These are phyloP conservation scores for Amphiprion percula DNA, from an alignment of 2,113 vertebrate genomes.

Conservation along the genomic window DNA sequence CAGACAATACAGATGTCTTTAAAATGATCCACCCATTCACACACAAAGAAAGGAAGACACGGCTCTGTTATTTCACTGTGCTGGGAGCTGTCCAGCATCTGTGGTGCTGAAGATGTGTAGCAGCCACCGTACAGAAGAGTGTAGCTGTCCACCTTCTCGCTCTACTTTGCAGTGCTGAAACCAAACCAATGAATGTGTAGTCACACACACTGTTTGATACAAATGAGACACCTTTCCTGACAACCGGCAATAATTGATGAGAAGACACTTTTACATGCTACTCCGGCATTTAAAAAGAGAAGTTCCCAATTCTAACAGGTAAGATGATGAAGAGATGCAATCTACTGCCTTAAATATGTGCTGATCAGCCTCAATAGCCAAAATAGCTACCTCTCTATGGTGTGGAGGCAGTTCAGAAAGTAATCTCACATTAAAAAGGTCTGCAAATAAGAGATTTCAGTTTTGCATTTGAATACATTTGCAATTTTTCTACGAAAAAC, in stretches of 20 bases:
- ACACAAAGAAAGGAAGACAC: not conserved
- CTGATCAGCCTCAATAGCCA: not conserved
- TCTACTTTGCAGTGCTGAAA: conserved; percentile 56
- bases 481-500: not conserved
- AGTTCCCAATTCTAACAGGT: not conserved
- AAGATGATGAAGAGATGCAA: not conserved
- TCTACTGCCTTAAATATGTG: not conserved
- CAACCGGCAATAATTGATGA: not conserved
- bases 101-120: conserved; percentile 55
- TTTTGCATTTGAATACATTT: not conserved
- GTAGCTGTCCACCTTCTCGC: conserved; percentile 55
- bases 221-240: not conserved
- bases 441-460: too few species aligned
- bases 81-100: conserved; percentile 64
- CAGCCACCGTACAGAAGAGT: not conserved
- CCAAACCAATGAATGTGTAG: not conserved
- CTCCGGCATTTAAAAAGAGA: not conserved
- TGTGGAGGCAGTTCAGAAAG: too few species aligned
- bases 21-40: conserved; percentile 17
- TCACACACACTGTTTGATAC: too few species aligned
- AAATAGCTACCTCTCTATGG: not conserved
- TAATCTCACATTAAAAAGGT: too few species aligned
- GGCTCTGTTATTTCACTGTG: not conserved
- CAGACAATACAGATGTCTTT: conserved; percentile 39
- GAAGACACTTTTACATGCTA: too few species aligned